Base-by-base conservation (phyloP, 1,140 invertebrate species). In the Monomorium pharaonis region DNA sequence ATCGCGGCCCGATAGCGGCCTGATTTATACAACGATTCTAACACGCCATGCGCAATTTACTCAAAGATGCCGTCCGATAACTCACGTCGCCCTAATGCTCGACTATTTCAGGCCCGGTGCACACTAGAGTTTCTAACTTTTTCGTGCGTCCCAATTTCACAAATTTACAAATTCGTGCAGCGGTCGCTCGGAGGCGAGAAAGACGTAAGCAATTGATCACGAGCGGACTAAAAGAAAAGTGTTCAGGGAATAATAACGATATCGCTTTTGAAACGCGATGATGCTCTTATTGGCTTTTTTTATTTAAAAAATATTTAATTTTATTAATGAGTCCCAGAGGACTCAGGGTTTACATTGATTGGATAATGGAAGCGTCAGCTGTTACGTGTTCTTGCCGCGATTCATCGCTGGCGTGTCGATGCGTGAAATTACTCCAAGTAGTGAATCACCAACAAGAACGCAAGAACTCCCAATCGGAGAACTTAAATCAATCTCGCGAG, bases 81-180 rank as follows among this genome's bases (percentile, higher is more conserved):
- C 63, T 58, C 76, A 63, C 67, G 27, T 44, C 51, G 2, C 30
- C 5, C 49, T 69, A 47, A 76, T 51, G 70, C 63, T 77, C 56
- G 78, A 77, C 54, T 89, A 88, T 74, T 88, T 89, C 49, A 86
- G 74, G 54, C 30, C 16, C 10, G 24, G 3, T 33, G 16, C 67
- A 12, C 44, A 21, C 76, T n/a, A n/a, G n/a, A 30, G 60, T 70
- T 86, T 86, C 76, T 88, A n/a, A 60, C n/a, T 75, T 76, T 60
- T 86, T 86, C 49, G 5, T 30, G 30, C 58, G 83, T 70, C 60
- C 83, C 67, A 54, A 81, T 81, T 86, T 89, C 51, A 85, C 51
- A 56, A 86, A 70, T 75, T 69, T 16, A 85, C 63, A n/a, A n/a
- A n/a, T n/a, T n/a, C n/a, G n/a, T n/a, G n/a, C n/a, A n/a, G n/a